These are phyloP conservation scores for Nannospalax galili DNA, from an alignment of 2,113 vertebrate genomes.

Conservation along the genomic window DNA sequence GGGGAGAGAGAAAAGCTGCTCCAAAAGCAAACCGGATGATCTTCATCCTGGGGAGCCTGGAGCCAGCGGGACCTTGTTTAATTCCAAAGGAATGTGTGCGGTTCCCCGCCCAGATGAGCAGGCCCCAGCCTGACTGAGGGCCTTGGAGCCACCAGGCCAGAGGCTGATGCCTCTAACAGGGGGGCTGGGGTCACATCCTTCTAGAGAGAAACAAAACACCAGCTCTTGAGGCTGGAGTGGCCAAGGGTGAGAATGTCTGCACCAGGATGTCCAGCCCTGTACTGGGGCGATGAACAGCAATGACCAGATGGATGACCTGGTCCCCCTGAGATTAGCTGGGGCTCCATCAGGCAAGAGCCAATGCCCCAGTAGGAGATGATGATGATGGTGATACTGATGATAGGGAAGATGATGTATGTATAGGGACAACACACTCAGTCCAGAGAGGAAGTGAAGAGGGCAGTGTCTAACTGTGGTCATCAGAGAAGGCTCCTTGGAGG, in stretches of 20 bases:
- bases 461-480: background rate
- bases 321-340: background rate
- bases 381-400: too few species aligned
- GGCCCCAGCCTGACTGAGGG: constrained; percentile 62
- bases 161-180: background rate
- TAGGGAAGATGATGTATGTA: background rate
- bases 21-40: constrained; percentile 39
- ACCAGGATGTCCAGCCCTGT: background rate
- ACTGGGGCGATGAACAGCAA: background rate
- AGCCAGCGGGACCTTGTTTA: constrained; percentile 63
- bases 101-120: constrained; percentile 57
- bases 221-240: background rate
- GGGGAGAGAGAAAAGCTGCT: constrained; percentile 28
- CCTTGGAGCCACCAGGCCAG: background rate
- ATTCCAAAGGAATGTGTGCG: constrained; percentile 63
- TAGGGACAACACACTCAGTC: background rate
- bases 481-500: background rate
- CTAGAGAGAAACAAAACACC: background rate
- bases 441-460: background rate
- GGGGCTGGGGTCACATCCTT: background rate
- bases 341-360: background rate
- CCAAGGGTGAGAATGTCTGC: background rate
- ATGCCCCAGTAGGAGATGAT: background rate
- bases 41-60: constrained; percentile 35
- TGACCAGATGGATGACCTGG: background rate